These are phyloP conservation scores for Leptodactylus fuscus DNA, from an alignment of 2,113 vertebrate genomes.

Conservation along the genomic window DNA sequence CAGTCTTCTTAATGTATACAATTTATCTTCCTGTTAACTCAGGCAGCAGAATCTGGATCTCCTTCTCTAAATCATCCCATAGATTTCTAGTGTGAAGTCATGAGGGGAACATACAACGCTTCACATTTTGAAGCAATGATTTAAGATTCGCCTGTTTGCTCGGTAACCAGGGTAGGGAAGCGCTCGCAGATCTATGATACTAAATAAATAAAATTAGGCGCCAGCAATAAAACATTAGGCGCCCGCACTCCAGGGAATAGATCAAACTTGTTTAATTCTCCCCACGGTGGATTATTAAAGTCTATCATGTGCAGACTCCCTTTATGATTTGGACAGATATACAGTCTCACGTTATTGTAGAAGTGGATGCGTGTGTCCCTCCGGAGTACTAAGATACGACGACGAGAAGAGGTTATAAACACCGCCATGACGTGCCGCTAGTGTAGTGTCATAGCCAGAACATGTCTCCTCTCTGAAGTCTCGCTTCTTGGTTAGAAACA, in stretches of 20 bases:
- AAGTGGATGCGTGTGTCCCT: background rate
- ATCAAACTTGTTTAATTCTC: background rate
- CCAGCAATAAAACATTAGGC: constrained; percentile 19
- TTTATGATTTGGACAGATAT: constrained; percentile 8
- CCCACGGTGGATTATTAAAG: background rate
- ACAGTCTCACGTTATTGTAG: background rate
- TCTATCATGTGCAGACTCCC: background rate
- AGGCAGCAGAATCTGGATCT: background rate
- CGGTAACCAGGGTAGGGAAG: background rate
- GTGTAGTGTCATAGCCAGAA: background rate
- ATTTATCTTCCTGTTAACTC: background rate
- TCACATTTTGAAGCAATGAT: constrained; percentile 4
- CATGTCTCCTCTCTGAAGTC: background rate
- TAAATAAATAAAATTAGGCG: constrained; percentile 41
- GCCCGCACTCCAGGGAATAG: background rate
- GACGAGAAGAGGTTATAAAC: constrained; percentile 26
- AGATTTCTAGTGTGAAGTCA: background rate
- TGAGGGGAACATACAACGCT: background rate
- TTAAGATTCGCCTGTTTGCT: background rate
- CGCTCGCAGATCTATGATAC: background rate
- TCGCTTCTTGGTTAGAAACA: constrained; percentile 20
- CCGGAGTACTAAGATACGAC: background rate
- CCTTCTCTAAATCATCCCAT: background rate
- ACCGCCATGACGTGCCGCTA: background rate
- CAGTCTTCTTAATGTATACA: background rate